These are phyloP conservation scores for Ecliptopera silaceata DNA, from an alignment of 2,888 invertebrate species.

Conservation along the genomic window DNA sequence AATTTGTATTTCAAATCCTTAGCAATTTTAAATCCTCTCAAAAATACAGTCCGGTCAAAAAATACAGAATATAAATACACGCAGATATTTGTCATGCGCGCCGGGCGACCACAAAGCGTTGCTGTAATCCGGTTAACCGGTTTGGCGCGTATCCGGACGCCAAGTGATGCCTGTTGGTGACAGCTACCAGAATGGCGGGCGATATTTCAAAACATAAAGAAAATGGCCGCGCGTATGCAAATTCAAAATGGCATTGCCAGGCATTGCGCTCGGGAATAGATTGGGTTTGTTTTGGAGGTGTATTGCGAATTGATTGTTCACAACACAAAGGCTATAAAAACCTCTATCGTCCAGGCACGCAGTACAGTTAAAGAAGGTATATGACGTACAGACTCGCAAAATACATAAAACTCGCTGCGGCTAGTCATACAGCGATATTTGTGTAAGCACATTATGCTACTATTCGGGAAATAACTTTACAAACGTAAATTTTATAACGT, in stretches of 20 bases:
- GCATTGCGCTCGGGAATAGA: conserved; percentile 22
- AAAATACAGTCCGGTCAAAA: conserved; percentile 22
- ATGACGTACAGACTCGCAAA: too few relatives aligned
- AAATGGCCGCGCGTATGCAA: conserved; percentile 28
- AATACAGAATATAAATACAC: conserved; percentile 48
- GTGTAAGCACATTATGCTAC: too few relatives aligned
- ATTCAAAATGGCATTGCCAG: too few relatives aligned
- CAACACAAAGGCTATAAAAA: neutral
- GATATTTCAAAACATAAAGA: conserved; percentile 35
- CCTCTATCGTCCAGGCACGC: neutral
- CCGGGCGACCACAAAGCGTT: conserved; percentile 55
- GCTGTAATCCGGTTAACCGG: conserved; percentile 62
- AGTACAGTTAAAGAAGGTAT: too few relatives aligned
- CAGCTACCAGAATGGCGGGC: conserved; percentile 41
- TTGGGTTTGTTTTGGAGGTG: conserved; percentile 18
- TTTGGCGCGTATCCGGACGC: conserved; percentile 54
- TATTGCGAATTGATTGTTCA: conserved; percentile 13
- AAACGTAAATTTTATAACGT: too few relatives aligned
- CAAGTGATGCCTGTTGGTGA: conserved; percentile 51
- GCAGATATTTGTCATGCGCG: conserved; percentile 49
- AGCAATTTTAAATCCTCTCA: conserved; percentile 42
- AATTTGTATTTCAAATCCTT: conserved; percentile 28
- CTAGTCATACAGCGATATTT: too few relatives aligned
- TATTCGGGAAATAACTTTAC: too few relatives aligned
- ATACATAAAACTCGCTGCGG: too few relatives aligned